Evolutionary conservation across 1,140 invertebrate species (phyloP).

Genomic region (Contarinia nasturtii): DNA sequence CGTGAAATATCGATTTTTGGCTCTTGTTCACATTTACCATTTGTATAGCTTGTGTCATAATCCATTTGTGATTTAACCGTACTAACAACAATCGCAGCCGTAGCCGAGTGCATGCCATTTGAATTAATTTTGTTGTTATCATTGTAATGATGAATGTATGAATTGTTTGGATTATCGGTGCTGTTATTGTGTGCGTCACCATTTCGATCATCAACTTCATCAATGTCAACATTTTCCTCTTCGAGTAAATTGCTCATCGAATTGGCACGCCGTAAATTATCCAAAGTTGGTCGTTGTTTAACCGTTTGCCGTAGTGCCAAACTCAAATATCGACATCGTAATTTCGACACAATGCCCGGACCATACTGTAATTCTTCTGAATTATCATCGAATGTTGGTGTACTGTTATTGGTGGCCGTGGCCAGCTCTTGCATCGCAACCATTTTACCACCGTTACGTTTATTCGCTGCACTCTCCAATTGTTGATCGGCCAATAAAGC

Average conservation of each 20-base stretch:
- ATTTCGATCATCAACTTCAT: conserved; percentile 8
- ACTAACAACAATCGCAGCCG: no score
- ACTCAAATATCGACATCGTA: conserved; percentile 67
- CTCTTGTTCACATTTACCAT: not conserved
- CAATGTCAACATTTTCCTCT: conserved; percentile 30
- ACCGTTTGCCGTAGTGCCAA: conserved; percentile 48
- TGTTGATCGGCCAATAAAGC: not conserved
- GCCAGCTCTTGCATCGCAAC: conserved; percentile 23
- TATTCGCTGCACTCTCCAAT: not conserved
- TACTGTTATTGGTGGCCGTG: conserved; percentile 15
- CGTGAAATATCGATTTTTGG: not conserved
- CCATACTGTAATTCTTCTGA: conserved; percentile 70
- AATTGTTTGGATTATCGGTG: not conserved
- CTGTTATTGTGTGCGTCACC: not conserved
- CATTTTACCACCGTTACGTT: conserved; percentile 12
- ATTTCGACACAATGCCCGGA: conserved; percentile 73
- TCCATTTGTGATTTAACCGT: no score
- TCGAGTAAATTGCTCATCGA: conserved; percentile 71
- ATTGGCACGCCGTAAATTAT: conserved; percentile 50
- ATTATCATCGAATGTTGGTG: conserved; percentile 11
- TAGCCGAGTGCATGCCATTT: not conserved
- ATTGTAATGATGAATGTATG: not conserved
- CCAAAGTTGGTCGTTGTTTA: conserved; percentile 37
- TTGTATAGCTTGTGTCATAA: no score
- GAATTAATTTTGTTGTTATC: not conserved